A percentile compares a stretch with the other conserved stretches of the same genome.
Conservation (phyloP, 2,113 vertebrate species). For the Lynx canadensis region DNA sequence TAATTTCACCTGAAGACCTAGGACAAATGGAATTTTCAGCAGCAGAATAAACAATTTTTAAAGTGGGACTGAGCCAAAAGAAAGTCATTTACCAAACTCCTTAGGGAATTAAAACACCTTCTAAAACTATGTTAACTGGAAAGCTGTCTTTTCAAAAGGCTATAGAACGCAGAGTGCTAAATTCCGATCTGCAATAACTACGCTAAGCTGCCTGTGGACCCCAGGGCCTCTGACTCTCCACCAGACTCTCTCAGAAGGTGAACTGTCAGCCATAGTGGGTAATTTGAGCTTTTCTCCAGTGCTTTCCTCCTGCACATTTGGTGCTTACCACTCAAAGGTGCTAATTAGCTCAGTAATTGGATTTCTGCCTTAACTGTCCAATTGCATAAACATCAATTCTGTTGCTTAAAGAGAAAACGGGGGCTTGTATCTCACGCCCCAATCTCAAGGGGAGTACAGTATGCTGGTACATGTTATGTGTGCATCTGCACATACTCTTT, state of each 20-base stretch:
- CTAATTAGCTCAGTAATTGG: conserved; percentile 84
- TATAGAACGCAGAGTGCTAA: conserved; percentile 20
- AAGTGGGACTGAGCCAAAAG: conserved; percentile 58
- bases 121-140: conserved; percentile 58
- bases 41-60: conserved; percentile 67
- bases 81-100: conserved; percentile 59
- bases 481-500: rapidly evolving
- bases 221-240: conserved; percentile 37
- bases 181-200: conserved; percentile 41
- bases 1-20: conserved; percentile 70
- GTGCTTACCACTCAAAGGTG: conserved; percentile 72
- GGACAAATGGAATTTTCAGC: conserved; percentile 65
- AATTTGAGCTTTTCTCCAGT: conserved; percentile 69
- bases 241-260: conserved; percentile 39
- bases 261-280: conserved; percentile 42
- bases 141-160: conserved; percentile 54
- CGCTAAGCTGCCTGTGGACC: background rate
- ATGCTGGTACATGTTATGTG: background rate
- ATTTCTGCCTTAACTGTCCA: conserved; percentile 78
- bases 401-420: background rate
- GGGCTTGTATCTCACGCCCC: background rate
- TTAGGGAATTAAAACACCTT: conserved; percentile 61
- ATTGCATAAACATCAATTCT: conserved; percentile 15
- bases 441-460: background rate
- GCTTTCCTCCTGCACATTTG: conserved; percentile 61